Evolutionary conservation across 2,113 vertebrate genomes (phyloP), one percentile per base, ranked within the genome.

Genomic region (Saimiri boliviensis): DNA sequence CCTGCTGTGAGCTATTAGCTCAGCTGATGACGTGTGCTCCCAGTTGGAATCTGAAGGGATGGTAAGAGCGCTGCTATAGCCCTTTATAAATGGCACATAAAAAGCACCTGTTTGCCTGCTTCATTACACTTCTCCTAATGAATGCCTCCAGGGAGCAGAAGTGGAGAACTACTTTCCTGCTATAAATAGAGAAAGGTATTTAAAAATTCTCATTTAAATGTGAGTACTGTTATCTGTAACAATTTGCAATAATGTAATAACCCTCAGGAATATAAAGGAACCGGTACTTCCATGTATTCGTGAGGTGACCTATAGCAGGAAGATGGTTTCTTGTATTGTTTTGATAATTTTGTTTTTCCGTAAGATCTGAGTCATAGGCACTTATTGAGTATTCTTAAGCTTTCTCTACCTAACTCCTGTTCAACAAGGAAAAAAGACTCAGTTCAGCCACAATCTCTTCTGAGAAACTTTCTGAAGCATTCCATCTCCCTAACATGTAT

Each of bases 71-170:
- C 40, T 3, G 21, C 6, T 77, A 37, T 13, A 37, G 45, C 76
- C 74, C 79, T 93, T 52, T 19, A 68, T 70, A 89, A 95, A 89
- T 94, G 16, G 0, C 42, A 7, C 60, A 87, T 76, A 68, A 97
- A 96, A 98, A 80, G 88, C 95, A 97, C 97, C 97, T 97, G 97
- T 95, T 97, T 94, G 94, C 91, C 97, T 93, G 95, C 97, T 95
- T 98, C 98, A 95, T 98, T 98, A 98, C 97, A 89, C 92, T 96
- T 58, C 1, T 40, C 89, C 94, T 98, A 97, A 98, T 98, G 98
- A 98, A 96, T 0, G 86, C 83, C 98, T 98, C 89, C 0, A 13
- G 96, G 97, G 95, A 93, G 87, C 74, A 96, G 92, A 98, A 95
- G 66, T 58, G 8, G 13, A 88, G 70, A 97, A 87, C 70, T 86